Conservation (phyloP, 2,888 invertebrate species). For the Limnephilus auricula region DNA sequence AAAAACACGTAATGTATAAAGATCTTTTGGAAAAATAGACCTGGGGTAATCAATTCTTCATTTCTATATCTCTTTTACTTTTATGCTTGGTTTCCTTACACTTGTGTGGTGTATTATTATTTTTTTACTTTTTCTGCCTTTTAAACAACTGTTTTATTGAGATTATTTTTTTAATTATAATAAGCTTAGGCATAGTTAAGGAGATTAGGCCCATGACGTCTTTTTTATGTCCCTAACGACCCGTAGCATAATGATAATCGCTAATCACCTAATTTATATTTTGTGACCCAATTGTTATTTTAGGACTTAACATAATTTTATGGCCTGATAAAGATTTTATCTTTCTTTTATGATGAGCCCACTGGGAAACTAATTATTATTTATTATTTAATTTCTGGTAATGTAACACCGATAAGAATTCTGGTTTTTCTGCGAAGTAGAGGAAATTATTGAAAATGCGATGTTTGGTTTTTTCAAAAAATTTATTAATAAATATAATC, state of each 20-base stretch:
- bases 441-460: not conserved
- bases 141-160: not conserved
- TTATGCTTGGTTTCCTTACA: not conserved
- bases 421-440: not conserved
- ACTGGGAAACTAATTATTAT: not conserved
- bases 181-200: not conserved
- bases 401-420: not conserved
- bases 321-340: conserved; percentile 3
- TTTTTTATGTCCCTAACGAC: not conserved
- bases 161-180: not conserved
- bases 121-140: not conserved
- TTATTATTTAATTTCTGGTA: not conserved
- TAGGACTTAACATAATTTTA: not conserved
- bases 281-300: not conserved
- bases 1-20: too few relatives aligned
- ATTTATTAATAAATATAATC: not conserved
- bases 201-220: not conserved
- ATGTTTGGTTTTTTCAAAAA: not conserved
- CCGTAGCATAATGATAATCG: not conserved
- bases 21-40: too few relatives aligned
- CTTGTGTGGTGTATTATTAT: too few relatives aligned
- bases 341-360: not conserved
- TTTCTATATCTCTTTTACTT: not conserved
- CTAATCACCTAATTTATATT: not conserved
- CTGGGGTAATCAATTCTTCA: not conserved